These are phyloP conservation scores for Salpingus planirostris DNA, from an alignment of 2,888 invertebrate species.

Conservation along the genomic window DNA sequence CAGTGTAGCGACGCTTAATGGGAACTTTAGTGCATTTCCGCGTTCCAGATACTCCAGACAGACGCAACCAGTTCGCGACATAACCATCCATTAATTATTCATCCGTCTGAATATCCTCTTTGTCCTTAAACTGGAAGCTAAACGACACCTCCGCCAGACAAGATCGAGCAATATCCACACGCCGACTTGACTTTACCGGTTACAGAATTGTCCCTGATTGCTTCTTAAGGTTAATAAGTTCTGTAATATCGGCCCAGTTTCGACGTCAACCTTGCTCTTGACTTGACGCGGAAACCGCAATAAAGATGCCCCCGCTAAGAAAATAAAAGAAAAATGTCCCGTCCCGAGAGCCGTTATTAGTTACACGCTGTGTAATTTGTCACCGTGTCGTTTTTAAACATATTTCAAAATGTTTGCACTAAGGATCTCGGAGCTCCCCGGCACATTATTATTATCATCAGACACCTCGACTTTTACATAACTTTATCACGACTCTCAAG, in stretches of 20 bases:
- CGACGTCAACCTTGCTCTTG: too few relatives aligned
- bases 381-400: conserved; percentile 4
- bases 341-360: conserved; percentile 6
- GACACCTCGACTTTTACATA: too few relatives aligned
- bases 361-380: conserved; percentile 6
- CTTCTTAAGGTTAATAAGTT: too few relatives aligned
- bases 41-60: conserved; percentile 7
- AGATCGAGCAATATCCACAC: too few relatives aligned
- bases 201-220: too few relatives aligned
- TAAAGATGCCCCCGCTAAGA: not conserved
- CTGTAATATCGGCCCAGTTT: too few relatives aligned
- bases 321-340: conserved; percentile 7
- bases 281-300: not conserved
- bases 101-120: conserved; percentile 9
- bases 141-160: too few relatives aligned
- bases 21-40: conserved; percentile 11
- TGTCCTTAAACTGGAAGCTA: too few relatives aligned
- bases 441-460: too few relatives aligned
- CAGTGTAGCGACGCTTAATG: conserved; percentile 1
- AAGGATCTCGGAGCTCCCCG: too few relatives aligned
- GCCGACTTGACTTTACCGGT: too few relatives aligned
- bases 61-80: conserved; percentile 10
- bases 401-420: not conserved
- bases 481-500: too few relatives aligned
- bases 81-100: conserved; percentile 10